Base-by-base conservation (phyloP, 2,888 invertebrate genomes). In the Acanthacorydalis orientalis region DNA sequence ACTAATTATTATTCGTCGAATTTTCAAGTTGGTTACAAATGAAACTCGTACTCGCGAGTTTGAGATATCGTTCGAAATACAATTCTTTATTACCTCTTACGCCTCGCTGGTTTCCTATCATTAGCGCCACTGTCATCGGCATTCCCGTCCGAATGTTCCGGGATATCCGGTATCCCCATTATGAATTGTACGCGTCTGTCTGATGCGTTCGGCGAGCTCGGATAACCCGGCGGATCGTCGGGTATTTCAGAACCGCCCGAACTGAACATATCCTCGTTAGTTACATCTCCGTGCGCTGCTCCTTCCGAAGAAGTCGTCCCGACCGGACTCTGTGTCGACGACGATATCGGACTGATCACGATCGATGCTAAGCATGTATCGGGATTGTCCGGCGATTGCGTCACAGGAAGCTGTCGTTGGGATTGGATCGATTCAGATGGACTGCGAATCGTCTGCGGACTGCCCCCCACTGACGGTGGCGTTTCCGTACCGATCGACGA, bases 111-210 rank as follows among this genome's bases (percentile, higher is more conserved):
- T 59, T 68, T 69, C 53, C 69, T 67, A 54, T 69, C 70, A 31
- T 51, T 54, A 12, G 53, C 53, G 16, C 57, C 55, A 31, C 57
- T 59, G 42, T 63, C 61, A 12, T 56, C 57, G 23, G 59, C 57
- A 48, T 57, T 59, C 11, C 58, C 56, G 41, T 61, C 61, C n/a
- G 52, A 63, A 50, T 66, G 63, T 49, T 61, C 58, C 15, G 61
- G 57, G 47, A 66, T 66, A 52, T 64, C 63, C 51, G 53, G 50
- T n/a, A 53, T 50, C 59, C 62, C 55, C 40, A 38, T 14, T 15
- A 63, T 62, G 55, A 74, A 74, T 56, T 72, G 70, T 43, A 74
- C 74, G 53, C 69, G 70, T 54, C 68, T 67, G 48, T 62, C 65
- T 48, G 35, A 23, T 23, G 23, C 23, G 6, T 6, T 23, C 15